Evolutionary conservation across 1,140 invertebrate species (phyloP), one percentile per base, ranked within the genome.

Genomic region (Bombus soroeensis): DNA sequence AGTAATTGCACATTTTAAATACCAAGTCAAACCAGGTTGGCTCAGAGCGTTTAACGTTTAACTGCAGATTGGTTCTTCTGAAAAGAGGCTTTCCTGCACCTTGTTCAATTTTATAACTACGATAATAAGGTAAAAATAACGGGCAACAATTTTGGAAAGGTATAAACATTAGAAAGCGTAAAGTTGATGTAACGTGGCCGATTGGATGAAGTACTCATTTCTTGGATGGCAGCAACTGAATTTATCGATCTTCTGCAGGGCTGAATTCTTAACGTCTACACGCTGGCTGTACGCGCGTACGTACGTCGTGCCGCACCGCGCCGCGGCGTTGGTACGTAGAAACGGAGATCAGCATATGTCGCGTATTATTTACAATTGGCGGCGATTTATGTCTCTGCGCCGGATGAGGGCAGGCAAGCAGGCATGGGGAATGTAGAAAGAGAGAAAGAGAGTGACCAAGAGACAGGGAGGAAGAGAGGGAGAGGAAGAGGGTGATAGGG

Each of bases 351-450:
- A 93, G 91, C 93, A 93, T 93, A 94, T 91, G 92, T 92, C 92
- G 91, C 89, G 91, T 90, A 92, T 94, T 94, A 94, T 94, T 94
- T 94, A 94, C 93, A 94, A 94, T 94, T 93, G 93, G 89, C 82
- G 91, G 87, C 90, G 92, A 94, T 94, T 94, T 94, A 94, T 94
- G 92, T 92, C 89, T 92, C 80, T 85, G 85, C 89, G 81, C 88
- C 89, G 90, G 90, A 92, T 92, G 91, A 91, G 90, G 87, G 91
- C 88, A 93, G 89, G 85, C 79, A 77, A 76, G 75, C 66, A 84
- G 85, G 85, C 81, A 81, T 62, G 75, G 83, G 68, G 81, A 75
- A 74, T 34, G 77, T 64, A 66, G 41, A 81, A 75, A 53, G 25
- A 57, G 57, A 43, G 83, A 32, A 41, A n/a, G 22, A 34, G 66